phyloP scores from a whole-genome alignment of 2,113 vertebrate species.

The Synodontis membranacea region DNA sequence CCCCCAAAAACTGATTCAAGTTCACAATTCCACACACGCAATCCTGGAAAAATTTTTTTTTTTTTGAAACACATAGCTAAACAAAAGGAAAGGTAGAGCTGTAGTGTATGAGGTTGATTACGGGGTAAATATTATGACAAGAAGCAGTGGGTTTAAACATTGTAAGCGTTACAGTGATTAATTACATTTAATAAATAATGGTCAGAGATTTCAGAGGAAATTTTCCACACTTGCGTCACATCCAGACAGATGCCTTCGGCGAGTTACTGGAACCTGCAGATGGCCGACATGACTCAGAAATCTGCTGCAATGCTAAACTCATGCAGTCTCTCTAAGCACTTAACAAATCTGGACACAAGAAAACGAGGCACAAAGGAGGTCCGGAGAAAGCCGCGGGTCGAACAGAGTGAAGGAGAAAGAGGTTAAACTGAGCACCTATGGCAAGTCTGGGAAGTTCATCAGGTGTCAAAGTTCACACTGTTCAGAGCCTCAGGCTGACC shows the following conservation, averaged over 20 bases:
- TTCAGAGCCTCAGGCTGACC: slow-evolving; percentile 24
- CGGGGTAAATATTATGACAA: slow-evolving; percentile 1
- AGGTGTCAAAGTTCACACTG: slow-evolving; percentile 29
- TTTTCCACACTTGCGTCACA: background rate
- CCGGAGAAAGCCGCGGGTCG: background rate
- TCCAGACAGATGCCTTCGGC: background rate
- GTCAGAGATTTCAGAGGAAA: background rate
- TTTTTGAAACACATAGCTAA: no score
- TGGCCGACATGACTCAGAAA: slow-evolving; percentile 36
- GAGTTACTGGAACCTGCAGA: slow-evolving; percentile 47
- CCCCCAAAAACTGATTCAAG: background rate
- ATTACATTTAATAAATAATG: background rate
- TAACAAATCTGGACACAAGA: background rate
- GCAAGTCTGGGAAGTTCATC: background rate
- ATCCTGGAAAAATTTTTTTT: no score
- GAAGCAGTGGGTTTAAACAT: background rate
- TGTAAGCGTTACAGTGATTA: background rate
- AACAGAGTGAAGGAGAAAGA: background rate
- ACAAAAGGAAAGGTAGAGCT: background rate
- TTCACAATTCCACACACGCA: no score
- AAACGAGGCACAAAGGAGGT: background rate
- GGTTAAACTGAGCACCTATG: background rate
- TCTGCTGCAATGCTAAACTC: background rate
- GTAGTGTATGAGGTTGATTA: background rate
- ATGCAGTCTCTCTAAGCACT: background rate